Evolutionary conservation across 2,797 vertebrate genomes (phyloP).

Genomic region (Periophthalmus magnuspinnatus): DNA sequence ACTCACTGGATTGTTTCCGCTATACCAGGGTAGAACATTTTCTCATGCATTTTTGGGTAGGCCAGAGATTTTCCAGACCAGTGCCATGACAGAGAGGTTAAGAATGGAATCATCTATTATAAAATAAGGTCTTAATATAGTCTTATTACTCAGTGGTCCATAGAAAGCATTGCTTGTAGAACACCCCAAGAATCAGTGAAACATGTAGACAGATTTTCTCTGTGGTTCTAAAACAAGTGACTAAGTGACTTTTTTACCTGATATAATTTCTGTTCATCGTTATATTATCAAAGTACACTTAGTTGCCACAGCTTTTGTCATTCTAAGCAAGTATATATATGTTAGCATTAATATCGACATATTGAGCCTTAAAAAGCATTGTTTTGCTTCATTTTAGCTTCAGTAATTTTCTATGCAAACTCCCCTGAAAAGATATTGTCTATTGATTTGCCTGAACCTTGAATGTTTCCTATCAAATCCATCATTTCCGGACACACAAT

Average conservation of each 20-base stretch:
- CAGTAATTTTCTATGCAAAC: neutral
- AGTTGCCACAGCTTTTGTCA: too few species aligned
- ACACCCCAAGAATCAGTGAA: neutral
- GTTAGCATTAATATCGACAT: neutral
- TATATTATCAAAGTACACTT: too few species aligned
- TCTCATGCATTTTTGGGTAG: neutral
- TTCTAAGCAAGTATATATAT: too few species aligned
- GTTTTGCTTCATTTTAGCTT: neutral
- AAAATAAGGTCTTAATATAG: neutral
- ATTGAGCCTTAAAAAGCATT: neutral
- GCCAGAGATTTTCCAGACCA: neutral
- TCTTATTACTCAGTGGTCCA: neutral
- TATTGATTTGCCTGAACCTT: neutral
- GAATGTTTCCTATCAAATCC: slow-evolving; percentile 6
- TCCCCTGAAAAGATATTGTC: neutral
- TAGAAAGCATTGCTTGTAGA: neutral
- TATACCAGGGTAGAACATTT: neutral
- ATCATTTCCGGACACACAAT: neutral
- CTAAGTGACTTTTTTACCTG: too few species aligned
- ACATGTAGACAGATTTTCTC: neutral
- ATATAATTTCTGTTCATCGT: too few species aligned
- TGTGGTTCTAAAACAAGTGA: neutral
- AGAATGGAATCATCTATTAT: neutral
- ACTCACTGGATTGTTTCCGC: slow-evolving; percentile 4
- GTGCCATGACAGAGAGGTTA: neutral